phyloP scores from a whole-genome alignment of 2,113 vertebrate species.

The Aegypius monachus region DNA sequence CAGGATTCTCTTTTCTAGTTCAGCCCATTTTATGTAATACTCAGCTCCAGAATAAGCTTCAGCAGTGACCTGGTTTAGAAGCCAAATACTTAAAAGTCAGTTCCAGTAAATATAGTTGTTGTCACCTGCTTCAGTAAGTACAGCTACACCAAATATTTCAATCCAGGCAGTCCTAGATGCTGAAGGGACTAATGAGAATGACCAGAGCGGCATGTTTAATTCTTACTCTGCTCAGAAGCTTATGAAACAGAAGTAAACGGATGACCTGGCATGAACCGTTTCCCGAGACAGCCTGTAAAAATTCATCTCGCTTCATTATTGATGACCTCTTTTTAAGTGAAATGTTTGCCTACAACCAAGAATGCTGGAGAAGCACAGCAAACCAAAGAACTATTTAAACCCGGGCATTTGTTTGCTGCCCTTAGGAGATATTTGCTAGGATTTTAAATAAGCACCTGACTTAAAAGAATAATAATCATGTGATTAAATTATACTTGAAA shows the following conservation, averaged over 20 bases:
- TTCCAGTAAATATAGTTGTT: not conserved
- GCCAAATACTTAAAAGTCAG: not conserved
- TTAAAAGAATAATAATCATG: not conserved
- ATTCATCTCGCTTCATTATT: not conserved
- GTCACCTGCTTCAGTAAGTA: not conserved
- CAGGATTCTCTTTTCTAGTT: not conserved
- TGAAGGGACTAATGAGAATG: not conserved
- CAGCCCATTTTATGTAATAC: not conserved
- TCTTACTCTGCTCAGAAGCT: not conserved
- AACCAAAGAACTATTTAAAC: not conserved
- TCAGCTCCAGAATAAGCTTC: not conserved
- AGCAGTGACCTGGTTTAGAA: not conserved
- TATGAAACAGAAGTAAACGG: not conserved
- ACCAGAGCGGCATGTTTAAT: not conserved
- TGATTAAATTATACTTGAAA: not conserved
- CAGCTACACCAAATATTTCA: not conserved
- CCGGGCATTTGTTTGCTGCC: not conserved
- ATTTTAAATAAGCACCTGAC: not conserved
- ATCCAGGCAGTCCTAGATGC: not conserved
- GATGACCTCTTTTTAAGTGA: conserved; percentile 6
- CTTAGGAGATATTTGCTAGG: not conserved
- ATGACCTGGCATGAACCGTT: not conserved
- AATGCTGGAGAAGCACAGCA: not conserved
- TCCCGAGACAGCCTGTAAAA: not conserved
- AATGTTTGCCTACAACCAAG: not conserved